Percentiles rank a stretch among this genome's conserved stretches.
phyloP scores from a whole-genome alignment of 2,888 invertebrate genomes.

The Synanthedon tipuliformis region DNA sequence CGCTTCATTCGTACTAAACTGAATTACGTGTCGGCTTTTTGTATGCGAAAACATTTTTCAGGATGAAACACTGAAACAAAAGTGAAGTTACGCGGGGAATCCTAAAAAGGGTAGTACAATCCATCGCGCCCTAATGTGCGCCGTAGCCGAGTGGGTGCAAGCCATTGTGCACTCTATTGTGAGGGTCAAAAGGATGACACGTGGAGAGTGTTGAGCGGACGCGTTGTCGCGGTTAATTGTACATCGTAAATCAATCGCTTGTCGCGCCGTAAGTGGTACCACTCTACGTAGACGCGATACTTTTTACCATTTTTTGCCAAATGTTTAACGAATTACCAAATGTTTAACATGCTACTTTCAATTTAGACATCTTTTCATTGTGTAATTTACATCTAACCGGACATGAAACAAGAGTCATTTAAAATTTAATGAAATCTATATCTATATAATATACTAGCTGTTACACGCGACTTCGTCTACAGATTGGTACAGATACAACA shows the following conservation, averaged over 20 bases:
- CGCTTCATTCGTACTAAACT: background rate
- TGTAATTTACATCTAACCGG: too few species aligned
- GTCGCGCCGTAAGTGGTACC: background rate
- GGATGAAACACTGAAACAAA: conserved; percentile 1
- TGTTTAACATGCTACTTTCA: background rate
- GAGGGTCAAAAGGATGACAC: background rate
- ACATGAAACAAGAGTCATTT: too few species aligned
- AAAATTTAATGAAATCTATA: too few species aligned
- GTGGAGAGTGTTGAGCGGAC: background rate
- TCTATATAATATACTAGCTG: too few species aligned
- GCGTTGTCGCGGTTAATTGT: background rate
- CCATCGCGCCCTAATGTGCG: background rate
- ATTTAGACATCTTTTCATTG: too few species aligned
- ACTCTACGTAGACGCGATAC: background rate
- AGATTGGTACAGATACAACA: too few species aligned
- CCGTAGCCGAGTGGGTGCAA: background rate
- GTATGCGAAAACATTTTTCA: conserved; percentile 1
- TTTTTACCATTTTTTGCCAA: background rate
- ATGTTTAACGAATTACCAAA: background rate
- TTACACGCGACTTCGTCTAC: too few species aligned
- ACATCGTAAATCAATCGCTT: background rate
- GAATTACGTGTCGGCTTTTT: conserved; percentile 1
- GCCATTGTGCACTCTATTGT: background rate
- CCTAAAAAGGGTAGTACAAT: background rate
- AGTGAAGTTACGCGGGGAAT: conserved; percentile 2